Evolutionary conservation across 1,140 invertebrate genomes (phyloP), one percentile per base, ranked within the genome.

Genomic region (Bombus superbus): DNA sequence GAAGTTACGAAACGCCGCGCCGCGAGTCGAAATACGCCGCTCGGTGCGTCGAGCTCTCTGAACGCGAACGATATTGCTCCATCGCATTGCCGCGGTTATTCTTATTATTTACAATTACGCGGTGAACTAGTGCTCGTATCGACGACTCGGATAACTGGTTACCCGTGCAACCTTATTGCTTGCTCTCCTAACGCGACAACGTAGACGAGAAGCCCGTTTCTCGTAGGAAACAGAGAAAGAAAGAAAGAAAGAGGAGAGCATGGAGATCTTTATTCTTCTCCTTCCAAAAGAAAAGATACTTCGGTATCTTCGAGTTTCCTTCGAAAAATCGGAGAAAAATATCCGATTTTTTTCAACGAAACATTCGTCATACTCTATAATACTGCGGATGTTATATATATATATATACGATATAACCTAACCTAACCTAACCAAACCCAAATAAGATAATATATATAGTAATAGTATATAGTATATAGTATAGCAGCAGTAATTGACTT

Each of bases 21-120:
- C n/a, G 44, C 81, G 47, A 69, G 82, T 78, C 83, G 77, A 85
- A 84, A 80, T 83, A 83, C 75, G 44, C 35, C 47, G 64, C 47
- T 38, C 62, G 73, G 74, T 83, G 74, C 74, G 82, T 83, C 40
- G 40, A 25, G n/a, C 35, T 35, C 18, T 40, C 53, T 4, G 32
- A 25, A 8, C 38, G 22, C 42, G 47, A 76, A 59, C 82, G 68
- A 75, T 83, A 64, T 53, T 78, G n/a, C 38, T 28, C 13, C 47
- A 73, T 22, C 53, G 2, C 22, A 4, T 11, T n/a, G 32, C n/a
- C 79, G 0, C 15, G 42, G 25, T 53, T 69, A 57, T 53, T 68
- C 10, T 71, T 80, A 53, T 38, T 47, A 47, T 79, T 68, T 47
- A 68, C n/a, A 25, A 68, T 68, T 38, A 18, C 40, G 5, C 11